Conservation (phyloP, 92 coral and sea anemone genomes). For the Muricea muricata region DNA sequence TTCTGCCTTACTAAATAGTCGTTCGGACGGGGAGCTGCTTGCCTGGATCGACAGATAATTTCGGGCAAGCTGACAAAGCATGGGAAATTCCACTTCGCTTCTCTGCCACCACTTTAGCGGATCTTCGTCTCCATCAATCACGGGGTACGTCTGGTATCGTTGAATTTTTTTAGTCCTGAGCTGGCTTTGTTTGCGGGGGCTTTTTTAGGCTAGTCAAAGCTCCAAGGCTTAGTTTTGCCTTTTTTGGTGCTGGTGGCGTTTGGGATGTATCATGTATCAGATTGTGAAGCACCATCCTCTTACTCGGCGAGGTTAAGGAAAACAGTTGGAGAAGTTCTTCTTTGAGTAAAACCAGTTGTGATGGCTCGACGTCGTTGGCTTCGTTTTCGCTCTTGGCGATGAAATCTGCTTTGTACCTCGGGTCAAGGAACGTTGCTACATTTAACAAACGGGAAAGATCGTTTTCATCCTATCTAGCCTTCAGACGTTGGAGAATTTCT, state of each 20-base stretch:
- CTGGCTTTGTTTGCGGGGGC: conserved; percentile 4
- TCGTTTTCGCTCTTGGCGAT: too few species aligned
- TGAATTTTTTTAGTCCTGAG: not conserved
- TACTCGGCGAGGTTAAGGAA: not conserved
- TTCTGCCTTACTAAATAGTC: conserved; percentile 31
- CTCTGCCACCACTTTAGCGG: conserved; percentile 39
- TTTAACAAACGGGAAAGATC: not conserved
- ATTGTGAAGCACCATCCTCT: not conserved
- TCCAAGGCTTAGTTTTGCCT: conserved; percentile 35
- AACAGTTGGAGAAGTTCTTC: not conserved
- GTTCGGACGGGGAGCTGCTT: conserved; percentile 31
- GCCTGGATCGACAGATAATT: conserved; percentile 29
- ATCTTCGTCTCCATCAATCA: conserved; percentile 35
- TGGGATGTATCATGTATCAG: not conserved
- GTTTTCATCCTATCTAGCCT: not conserved
- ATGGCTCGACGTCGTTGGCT: not conserved
- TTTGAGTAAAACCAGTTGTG: not conserved
- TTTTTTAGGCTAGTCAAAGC: conserved; percentile 40
- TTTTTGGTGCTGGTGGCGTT: conserved; percentile 3
- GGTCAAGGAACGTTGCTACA: conserved; percentile 6
- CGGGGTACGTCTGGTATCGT: conserved; percentile 1
- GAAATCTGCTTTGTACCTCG: conserved; percentile 4
- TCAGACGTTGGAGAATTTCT: conserved; percentile 1
- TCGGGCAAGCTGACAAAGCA: conserved; percentile 18
- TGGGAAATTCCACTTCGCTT: not conserved